Conservation (phyloP, 2,888 invertebrate species). For the Mylabris sibirica region DNA sequence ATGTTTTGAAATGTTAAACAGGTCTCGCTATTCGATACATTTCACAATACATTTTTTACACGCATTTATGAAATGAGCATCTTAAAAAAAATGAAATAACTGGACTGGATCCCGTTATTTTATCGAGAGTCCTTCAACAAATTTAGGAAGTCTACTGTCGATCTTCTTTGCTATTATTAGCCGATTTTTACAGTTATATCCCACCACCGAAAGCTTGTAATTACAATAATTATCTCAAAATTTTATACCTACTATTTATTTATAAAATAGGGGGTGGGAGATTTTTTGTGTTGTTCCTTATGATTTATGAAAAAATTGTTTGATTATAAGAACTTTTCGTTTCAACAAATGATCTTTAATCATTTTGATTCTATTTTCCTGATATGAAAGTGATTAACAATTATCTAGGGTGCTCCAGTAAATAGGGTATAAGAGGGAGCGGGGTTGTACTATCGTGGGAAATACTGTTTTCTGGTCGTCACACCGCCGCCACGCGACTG, state of each 20-base stretch:
- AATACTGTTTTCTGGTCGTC: slow-evolving; percentile 52
- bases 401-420: slow-evolving; percentile 44
- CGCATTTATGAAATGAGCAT: neutral
- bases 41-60: neutral
- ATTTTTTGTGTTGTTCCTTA: neutral
- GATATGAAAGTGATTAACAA: slow-evolving; percentile 47
- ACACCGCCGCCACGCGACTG: slow-evolving; percentile 54
- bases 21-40: slow-evolving; percentile 2
- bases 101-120: neutral
- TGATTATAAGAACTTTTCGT: neutral
- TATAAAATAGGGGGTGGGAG: neutral
- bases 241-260: neutral
- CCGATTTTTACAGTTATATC: slow-evolving; percentile 8
- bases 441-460: slow-evolving; percentile 52
- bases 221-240: neutral
- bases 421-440: slow-evolving; percentile 38
- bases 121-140: neutral
- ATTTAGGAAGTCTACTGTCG: neutral
- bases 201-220: neutral
- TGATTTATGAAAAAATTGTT: neutral
- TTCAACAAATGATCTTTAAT: neutral
- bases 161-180: neutral
- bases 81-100: neutral
- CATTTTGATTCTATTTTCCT: slow-evolving; percentile 36
- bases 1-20: slow-evolving; percentile 10